Conservation (phyloP, 2,113 vertebrate genomes). For the Cephalophus harveyi region DNA sequence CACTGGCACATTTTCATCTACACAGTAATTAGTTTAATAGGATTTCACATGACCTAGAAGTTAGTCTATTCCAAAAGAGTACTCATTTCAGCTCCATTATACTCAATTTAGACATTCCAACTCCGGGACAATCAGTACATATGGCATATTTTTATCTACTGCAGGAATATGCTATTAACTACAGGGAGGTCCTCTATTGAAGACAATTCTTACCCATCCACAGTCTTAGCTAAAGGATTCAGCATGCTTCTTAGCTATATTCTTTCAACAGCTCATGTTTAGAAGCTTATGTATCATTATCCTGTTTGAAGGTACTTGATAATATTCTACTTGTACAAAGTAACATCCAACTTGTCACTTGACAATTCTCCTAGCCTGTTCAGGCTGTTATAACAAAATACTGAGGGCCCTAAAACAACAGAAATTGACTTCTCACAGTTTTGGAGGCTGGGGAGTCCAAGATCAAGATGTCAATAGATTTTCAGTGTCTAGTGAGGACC, state of each 20-base stretch:
- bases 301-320: conserved; percentile 49
- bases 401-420: background rate
- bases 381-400: background rate
- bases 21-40: conserved; percentile 74
- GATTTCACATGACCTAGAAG: conserved; percentile 72
- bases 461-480: background rate
- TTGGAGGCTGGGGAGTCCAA: background rate
- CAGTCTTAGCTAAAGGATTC: background rate
- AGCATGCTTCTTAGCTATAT: conserved; percentile 30
- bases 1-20: conserved; percentile 61
- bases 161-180: conserved; percentile 2
- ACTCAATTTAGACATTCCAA: conserved; percentile 54
- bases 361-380: background rate
- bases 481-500: background rate
- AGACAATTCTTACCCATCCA: background rate
- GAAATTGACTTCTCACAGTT: background rate
- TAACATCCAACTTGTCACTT: conserved; percentile 26
- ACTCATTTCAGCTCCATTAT: conserved; percentile 13
- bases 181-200: background rate
- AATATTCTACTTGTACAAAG: conserved; percentile 45
- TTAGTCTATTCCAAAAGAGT: background rate
- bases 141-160: background rate
- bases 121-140: background rate
- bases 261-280: conserved; percentile 57
- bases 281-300: conserved; percentile 60